These are phyloP conservation scores for Dryococelus australis DNA, from an alignment of 2,888 invertebrate genomes.

Conservation along the genomic window DNA sequence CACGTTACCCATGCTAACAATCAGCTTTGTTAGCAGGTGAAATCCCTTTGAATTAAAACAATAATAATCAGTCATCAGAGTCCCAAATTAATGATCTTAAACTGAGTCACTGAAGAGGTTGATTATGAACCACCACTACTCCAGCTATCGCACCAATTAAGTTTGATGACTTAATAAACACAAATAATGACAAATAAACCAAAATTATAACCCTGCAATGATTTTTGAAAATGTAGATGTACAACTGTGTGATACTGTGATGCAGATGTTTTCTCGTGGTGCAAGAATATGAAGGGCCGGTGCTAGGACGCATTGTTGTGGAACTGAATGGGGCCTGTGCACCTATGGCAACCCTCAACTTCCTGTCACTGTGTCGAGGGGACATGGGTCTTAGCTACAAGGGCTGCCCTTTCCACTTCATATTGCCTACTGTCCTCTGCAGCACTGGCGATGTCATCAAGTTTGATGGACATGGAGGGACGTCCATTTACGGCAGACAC, in stretches of 20 bases:
- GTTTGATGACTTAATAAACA: no score
- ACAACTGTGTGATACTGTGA: slow-evolving; percentile 32
- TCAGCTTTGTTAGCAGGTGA: no score
- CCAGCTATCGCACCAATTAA: no score
- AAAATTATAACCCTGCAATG: no score
- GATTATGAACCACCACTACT: no score
- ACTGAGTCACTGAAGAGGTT: no score
- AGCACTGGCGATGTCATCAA: slow-evolving; percentile 67
- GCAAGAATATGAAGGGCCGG: slow-evolving; percentile 46
- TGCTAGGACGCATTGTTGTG: slow-evolving; percentile 55
- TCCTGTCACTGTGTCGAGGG: slow-evolving; percentile 55
- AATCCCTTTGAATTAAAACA: no score
- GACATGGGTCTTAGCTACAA: slow-evolving; percentile 55
- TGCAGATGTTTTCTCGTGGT: slow-evolving; percentile 57
- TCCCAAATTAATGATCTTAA: no score
- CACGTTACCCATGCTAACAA: no score
- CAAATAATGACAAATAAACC: no score
- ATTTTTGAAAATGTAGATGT: no score
- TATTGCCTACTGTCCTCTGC: slow-evolving; percentile 65
- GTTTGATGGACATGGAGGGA: slow-evolving; percentile 66
- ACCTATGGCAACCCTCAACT: slow-evolving; percentile 57
- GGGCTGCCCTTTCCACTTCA: slow-evolving; percentile 61
- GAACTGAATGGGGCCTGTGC: slow-evolving; percentile 56
- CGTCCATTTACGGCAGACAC: slow-evolving; percentile 58
- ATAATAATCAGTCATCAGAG: no score